phyloP scores from a whole-genome alignment of 1,140 invertebrate species.

The Bombus confusus region DNA sequence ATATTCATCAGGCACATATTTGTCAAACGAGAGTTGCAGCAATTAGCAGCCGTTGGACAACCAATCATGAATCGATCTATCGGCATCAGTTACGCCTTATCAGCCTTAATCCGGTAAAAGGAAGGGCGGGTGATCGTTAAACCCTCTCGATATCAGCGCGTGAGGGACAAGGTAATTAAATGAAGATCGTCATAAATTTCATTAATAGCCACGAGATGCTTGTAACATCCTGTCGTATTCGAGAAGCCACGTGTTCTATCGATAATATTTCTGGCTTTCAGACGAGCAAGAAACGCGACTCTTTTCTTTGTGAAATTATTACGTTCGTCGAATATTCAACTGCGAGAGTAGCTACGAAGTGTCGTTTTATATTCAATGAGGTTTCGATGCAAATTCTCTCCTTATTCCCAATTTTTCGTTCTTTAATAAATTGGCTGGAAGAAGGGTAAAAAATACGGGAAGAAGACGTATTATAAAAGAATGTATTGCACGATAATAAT shows the following conservation, averaged over 20 bases:
- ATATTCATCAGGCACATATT: constrained; percentile 1
- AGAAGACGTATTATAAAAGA: background rate
- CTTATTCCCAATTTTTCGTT: background rate
- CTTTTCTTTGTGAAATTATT: background rate
- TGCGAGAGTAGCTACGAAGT: background rate
- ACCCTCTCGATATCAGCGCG: background rate
- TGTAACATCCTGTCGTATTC: background rate
- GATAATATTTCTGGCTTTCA: background rate
- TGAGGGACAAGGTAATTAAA: constrained; percentile 45
- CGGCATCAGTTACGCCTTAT: constrained; percentile 41
- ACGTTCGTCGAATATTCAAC: no score
- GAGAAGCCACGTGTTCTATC: background rate
- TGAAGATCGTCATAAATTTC: constrained; percentile 33
- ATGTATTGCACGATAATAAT: background rate
- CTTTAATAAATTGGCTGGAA: background rate
- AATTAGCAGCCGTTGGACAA: constrained; percentile 19
- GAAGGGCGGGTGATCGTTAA: constrained; percentile 28
- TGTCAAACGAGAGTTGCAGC: background rate
- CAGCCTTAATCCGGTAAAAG: constrained; percentile 48
- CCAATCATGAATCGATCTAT: constrained; percentile 52
- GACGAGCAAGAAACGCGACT: no score
- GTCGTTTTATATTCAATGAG: background rate
- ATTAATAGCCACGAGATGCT: background rate
- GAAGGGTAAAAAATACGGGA: background rate
- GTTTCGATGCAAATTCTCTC: background rate